Evolutionary conservation across 2,888 invertebrate species (phyloP).

Genomic region (Lampropteryx suffumata): DNA sequence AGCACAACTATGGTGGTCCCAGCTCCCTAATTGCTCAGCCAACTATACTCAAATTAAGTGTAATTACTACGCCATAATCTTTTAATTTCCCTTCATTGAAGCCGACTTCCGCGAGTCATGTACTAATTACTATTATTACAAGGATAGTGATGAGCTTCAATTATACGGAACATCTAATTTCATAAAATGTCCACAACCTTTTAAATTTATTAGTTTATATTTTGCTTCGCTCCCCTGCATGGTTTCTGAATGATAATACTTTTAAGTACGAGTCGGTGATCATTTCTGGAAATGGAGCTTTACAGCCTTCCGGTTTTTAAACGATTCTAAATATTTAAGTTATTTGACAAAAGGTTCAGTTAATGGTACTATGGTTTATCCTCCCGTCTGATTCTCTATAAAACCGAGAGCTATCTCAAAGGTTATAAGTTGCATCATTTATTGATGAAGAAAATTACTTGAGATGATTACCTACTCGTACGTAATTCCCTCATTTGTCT

Average conservation of each 20-base stretch:
- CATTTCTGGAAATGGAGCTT: too few species aligned
- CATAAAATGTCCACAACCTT: too few species aligned
- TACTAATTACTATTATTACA: conserved; percentile 6
- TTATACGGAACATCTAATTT: background rate
- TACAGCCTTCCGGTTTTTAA: too few species aligned
- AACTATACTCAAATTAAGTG: conserved; percentile 7
- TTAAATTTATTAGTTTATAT: too few species aligned
- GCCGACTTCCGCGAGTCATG: conserved; percentile 12
- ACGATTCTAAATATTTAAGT: too few species aligned
- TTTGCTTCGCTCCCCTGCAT: too few species aligned
- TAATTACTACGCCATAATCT: conserved; percentile 5
- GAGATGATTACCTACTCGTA: conserved; percentile 25
- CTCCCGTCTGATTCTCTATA: background rate
- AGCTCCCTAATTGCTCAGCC: conserved; percentile 2
- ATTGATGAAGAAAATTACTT: conserved; percentile 27
- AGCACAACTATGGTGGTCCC: conserved; percentile 12
- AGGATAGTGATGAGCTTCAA: background rate
- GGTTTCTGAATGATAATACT: too few species aligned
- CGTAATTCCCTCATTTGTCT: conserved; percentile 20
- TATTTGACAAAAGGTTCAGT: background rate
- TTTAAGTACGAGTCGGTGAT: too few species aligned
- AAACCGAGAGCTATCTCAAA: conserved; percentile 21
- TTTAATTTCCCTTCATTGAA: background rate
- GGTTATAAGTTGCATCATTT: conserved; percentile 28
- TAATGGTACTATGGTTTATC: background rate